Evolutionary conservation across 2,797 vertebrate genomes (phyloP).

Genomic region (Acrocephalus scirpaceus): DNA sequence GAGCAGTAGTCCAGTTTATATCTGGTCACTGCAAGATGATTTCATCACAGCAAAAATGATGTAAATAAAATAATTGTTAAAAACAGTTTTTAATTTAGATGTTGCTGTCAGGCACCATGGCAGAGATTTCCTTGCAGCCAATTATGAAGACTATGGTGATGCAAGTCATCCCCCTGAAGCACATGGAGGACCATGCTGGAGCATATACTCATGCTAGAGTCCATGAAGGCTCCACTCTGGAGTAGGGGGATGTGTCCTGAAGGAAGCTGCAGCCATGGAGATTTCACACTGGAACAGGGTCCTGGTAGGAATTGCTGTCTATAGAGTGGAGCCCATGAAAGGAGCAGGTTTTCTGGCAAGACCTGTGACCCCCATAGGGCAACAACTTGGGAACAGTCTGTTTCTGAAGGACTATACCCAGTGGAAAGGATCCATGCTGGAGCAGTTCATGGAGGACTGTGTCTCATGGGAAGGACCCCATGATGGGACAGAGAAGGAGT

Average conservation of each 20-base stretch:
- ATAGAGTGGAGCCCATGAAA: accelerated
- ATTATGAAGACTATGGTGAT: not conserved
- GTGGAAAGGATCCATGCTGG: not conserved
- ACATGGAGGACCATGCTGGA: not conserved
- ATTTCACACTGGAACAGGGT: not conserved
- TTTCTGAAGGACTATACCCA: not conserved
- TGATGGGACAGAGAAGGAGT: not conserved
- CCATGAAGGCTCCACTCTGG: not conserved
- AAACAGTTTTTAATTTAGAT: not conserved
- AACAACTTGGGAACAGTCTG: not conserved
- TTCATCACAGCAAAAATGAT: not conserved
- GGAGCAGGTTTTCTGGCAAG: not conserved
- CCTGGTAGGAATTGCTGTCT: not conserved
- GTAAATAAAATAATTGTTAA: not conserved
- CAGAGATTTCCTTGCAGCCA: not conserved
- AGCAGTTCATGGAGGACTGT: not conserved
- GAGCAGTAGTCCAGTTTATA: not conserved
- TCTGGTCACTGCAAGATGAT: not conserved
- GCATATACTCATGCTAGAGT: not conserved
- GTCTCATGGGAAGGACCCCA: not conserved
- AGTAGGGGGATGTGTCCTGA: not conserved
- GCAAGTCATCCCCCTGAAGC: not conserved
- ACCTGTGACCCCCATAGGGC: not conserved
- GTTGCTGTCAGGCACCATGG: not conserved
- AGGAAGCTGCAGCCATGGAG: not conserved